Conservation (phyloP, 2,797 vertebrate genomes). For the Pachyuromys duprasi region DNA sequence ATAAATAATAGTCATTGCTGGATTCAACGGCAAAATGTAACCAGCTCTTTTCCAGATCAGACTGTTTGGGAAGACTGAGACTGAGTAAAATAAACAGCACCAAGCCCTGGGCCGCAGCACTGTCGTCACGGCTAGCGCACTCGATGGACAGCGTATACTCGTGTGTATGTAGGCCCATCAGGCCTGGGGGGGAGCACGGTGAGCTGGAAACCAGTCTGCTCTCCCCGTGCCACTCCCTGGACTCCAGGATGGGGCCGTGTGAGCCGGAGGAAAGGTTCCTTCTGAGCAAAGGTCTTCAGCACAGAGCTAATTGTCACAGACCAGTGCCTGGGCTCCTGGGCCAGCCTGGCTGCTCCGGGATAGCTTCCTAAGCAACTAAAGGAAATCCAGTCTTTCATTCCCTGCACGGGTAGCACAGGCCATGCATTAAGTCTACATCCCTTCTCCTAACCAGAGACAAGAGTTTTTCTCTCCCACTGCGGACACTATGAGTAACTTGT, state of each 20-base stretch:
- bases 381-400: slow-evolving; percentile 23
- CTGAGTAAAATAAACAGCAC: neutral
- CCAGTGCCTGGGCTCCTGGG: neutral
- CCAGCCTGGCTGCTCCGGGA: neutral
- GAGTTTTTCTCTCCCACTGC: neutral
- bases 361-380: neutral
- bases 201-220: neutral
- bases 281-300: neutral
- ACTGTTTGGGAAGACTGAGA: neutral
- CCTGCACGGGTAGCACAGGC: neutral
- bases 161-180: neutral
- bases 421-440: neutral
- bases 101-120: neutral
- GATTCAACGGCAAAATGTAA: slow-evolving; percentile 9
- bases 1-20: neutral
- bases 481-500: neutral
- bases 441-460: neutral
- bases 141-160: neutral
- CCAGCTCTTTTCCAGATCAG: neutral
- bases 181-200: no score
- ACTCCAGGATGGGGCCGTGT: neutral
- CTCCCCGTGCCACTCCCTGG: neutral
- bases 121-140: neutral
- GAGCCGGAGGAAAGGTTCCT: neutral
- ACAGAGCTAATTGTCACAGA: neutral